Conservation (phyloP, 2,797 vertebrate genomes). For the Helicolenus hilgendorfi region DNA sequence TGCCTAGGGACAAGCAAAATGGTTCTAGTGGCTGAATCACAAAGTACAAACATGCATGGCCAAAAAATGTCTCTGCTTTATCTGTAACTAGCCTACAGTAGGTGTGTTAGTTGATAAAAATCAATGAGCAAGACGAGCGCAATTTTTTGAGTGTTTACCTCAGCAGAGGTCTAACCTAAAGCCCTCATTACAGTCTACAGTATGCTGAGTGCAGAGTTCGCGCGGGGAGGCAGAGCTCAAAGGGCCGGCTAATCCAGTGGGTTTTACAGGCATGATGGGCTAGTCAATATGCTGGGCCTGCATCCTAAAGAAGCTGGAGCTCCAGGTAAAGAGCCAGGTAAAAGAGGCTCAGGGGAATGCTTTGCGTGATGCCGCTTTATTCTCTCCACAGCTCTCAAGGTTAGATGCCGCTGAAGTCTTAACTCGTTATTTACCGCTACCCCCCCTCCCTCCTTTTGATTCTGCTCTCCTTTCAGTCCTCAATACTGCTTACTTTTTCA, state of each 20-base stretch:
- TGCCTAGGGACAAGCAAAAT: slow-evolving; percentile 49
- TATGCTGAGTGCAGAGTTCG: slow-evolving; percentile 77
- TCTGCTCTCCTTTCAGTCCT: slow-evolving; percentile 10
- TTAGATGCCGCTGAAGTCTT: slow-evolving; percentile 71
- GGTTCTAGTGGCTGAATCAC: slow-evolving; percentile 43
- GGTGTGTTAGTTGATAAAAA: slow-evolving; percentile 65
- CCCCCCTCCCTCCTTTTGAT: slow-evolving; percentile 1
- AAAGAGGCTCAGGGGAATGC: slow-evolving; percentile 81
- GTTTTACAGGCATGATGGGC: slow-evolving; percentile 84
- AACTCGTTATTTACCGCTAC: slow-evolving; percentile 55
- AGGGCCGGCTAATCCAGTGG: slow-evolving; percentile 83
- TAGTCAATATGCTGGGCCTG: slow-evolving; percentile 81
- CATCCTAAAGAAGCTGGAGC: slow-evolving; percentile 76
- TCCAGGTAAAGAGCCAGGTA: slow-evolving; percentile 67
- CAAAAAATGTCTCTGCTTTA: slow-evolving; percentile 24
- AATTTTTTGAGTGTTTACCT: slow-evolving; percentile 78
- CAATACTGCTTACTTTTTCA: not conserved
- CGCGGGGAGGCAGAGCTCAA: slow-evolving; percentile 72
- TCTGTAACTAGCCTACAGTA: slow-evolving; percentile 52
- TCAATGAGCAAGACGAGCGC: slow-evolving; percentile 70
- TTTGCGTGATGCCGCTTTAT: slow-evolving; percentile 70
- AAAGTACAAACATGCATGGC: slow-evolving; percentile 54
- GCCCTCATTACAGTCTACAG: slow-evolving; percentile 79
- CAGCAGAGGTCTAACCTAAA: slow-evolving; percentile 75
- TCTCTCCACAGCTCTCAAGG: slow-evolving; percentile 80